These are phyloP conservation scores for Drosophila suzukii DNA, from an alignment of 1,140 invertebrate species.

Conservation along the genomic window DNA sequence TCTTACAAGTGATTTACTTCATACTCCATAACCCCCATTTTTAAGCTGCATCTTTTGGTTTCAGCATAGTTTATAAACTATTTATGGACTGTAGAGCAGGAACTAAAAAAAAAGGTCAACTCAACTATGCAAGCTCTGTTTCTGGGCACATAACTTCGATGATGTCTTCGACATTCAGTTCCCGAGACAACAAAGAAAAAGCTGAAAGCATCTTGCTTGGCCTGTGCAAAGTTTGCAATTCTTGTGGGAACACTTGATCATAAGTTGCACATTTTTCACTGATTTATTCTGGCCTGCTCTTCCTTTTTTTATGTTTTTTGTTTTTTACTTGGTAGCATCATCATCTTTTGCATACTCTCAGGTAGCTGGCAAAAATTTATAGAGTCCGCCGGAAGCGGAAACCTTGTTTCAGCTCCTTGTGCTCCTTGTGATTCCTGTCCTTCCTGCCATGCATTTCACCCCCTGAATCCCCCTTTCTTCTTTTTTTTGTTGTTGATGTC, in stretches of 20 bases:
- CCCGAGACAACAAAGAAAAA: slow-evolving; percentile 67
- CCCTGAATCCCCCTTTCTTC: background rate
- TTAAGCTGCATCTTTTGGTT: background rate
- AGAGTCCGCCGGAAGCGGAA: slow-evolving; percentile 48
- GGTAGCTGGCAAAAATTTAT: slow-evolving; percentile 57
- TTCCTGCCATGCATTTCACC: slow-evolving; percentile 7
- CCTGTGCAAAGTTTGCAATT: slow-evolving; percentile 73
- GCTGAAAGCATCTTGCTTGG: slow-evolving; percentile 24
- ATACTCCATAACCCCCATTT: background rate
- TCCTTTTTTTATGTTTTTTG: background rate
- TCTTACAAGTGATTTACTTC: slow-evolving; percentile 1
- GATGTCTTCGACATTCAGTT: slow-evolving; percentile 72
- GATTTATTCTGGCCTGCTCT: slow-evolving; percentile 63
- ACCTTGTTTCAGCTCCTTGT: slow-evolving; percentile 11
- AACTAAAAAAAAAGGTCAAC: slow-evolving; percentile 64
- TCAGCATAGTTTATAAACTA: slow-evolving; percentile 77
- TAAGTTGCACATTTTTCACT: slow-evolving; percentile 79
- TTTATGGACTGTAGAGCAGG: slow-evolving; percentile 50
- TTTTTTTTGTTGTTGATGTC: slow-evolving; percentile 31
- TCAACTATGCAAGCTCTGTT: slow-evolving; percentile 67
- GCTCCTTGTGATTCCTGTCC: slow-evolving; percentile 10
- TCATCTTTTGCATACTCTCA: slow-evolving; percentile 40
- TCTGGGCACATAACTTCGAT: slow-evolving; percentile 74
- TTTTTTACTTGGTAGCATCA: slow-evolving; percentile 9
- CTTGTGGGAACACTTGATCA: slow-evolving; percentile 82